Base-by-base conservation (phyloP, 2,888 invertebrate species). In the Apodemia zela region DNA sequence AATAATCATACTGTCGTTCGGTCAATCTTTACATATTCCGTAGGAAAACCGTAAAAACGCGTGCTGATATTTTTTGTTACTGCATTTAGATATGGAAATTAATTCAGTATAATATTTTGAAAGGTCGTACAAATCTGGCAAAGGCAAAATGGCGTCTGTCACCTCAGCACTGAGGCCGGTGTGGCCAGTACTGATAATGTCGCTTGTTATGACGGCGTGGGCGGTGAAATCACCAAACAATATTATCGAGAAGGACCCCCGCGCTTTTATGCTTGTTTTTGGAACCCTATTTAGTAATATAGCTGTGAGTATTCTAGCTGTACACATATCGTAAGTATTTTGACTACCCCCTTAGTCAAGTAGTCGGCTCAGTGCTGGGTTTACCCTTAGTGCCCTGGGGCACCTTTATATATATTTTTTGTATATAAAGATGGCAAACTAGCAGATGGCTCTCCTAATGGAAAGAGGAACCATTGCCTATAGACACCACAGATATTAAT, bases 201-300 rank as follows among this genome's bases (percentile, higher is more conserved):
- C 63, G 94, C 95, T 29, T 93, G 95, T 91, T 93, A 95, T 95
- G 89, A 95, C 73, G 87, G 94, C 64, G 84, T 97, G 76, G 89
- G 93, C 75, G 87, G 15, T 93, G 13, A 92, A 87, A 63, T 98
- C 98, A 0, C 95, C 96, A 0, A 94, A 93, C 69, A 87, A 95
- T 75, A 94, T 99, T 64, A 85, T 98, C 33, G 93, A 96, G 57
- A 87, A 90, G 66, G 96, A 98, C 79, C 97, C 99, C 0, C 93
- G 99, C 75, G 93, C 96, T n/a, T 95, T 98, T 79, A 96, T 96
- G 79, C 94, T 97, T 74, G 93, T 97, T 69, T 95, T 97, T 71
- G 99, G 99, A 68, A 98, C 97, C 8, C 93, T 98, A 65, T 99
- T 99, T 82, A 98, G 99, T 66, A 98, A 99, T 91, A 98, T 99